Percentiles rank a stretch among this genome's conserved stretches.
These are phyloP conservation scores for Eristalinus aeneus DNA, from an alignment of 2,888 invertebrate genomes.

Conservation along the genomic window DNA sequence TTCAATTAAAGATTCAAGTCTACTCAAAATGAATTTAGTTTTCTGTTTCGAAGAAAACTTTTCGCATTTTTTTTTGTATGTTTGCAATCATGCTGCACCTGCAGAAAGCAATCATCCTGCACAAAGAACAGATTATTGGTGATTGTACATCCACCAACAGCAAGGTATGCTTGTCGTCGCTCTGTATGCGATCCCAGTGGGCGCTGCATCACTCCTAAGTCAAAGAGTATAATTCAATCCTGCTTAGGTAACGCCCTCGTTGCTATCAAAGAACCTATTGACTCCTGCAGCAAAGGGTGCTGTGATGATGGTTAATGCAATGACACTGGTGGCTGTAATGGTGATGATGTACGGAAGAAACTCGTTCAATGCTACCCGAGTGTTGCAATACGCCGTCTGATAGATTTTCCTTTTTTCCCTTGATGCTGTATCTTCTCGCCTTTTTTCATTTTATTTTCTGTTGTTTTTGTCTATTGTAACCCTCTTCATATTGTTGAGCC, in stretches of 20 bases:
- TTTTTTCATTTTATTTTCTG: conserved; percentile 10
- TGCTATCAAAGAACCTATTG: conserved; percentile 43
- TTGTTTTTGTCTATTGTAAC: conserved; percentile 10
- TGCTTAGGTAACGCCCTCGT: conserved; percentile 38
- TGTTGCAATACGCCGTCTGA: conserved; percentile 13
- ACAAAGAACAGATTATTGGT: neutral
- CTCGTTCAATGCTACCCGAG: conserved; percentile 34
- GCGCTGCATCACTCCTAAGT: conserved; percentile 11
- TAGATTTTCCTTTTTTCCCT: conserved; percentile 7
- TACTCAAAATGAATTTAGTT: too few relatives aligned
- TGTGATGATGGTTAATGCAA: conserved; percentile 36
- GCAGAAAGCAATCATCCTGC: neutral
- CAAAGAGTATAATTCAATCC: conserved; percentile 51
- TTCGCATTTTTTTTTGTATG: neutral
- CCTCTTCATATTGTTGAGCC: conserved; percentile 26
- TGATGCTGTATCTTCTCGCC: neutral
- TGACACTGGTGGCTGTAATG: conserved; percentile 32
- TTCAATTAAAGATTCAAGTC: too few relatives aligned
- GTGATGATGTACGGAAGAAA: conserved; percentile 37
- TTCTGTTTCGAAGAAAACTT: too few relatives aligned
- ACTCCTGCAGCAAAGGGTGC: conserved; percentile 44
- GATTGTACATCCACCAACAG: neutral
- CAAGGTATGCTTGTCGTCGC: neutral
- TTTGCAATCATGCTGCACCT: neutral
- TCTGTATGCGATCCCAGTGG: neutral